A percentile compares a stretch with the other conserved stretches of the same genome.
Conservation (phyloP, 2,113 vertebrate species). For the Nothoprocta pentlandii region DNA sequence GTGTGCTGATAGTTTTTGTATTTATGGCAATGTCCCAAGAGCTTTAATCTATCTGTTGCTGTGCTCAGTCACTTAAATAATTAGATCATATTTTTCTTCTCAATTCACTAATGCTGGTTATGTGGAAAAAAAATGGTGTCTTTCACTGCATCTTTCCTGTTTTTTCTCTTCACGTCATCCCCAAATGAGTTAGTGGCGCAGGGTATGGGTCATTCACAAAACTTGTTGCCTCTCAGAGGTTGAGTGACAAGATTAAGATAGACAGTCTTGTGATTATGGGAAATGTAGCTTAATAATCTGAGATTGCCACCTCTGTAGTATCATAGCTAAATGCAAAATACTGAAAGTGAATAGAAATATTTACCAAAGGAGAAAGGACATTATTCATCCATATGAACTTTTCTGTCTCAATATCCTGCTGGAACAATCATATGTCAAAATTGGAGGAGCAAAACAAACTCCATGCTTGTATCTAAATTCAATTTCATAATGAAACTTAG, state of each 20-base stretch:
- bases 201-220: not conserved
- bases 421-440: not conserved
- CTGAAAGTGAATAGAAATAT: not conserved
- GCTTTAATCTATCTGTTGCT: not conserved
- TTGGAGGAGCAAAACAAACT: not conserved
- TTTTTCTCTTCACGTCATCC: not conserved
- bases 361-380: not conserved
- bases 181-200: not conserved
- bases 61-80: not conserved
- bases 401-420: conserved; percentile 1
- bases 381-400: not conserved
- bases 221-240: not conserved
- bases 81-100: not conserved
- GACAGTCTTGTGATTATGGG: not conserved
- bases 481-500: conserved; percentile 26
- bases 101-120: not conserved
- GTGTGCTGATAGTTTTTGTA: not conserved
- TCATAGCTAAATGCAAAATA: not conserved
- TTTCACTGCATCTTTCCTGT: not conserved
- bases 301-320: not conserved
- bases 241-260: not conserved
- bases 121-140: not conserved
- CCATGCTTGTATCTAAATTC: conserved; percentile 17
- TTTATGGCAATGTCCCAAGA: not conserved
- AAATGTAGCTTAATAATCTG: not conserved